These are phyloP conservation scores for Euzophera pinguis DNA, from an alignment of 2,888 invertebrate species.

Conservation along the genomic window DNA sequence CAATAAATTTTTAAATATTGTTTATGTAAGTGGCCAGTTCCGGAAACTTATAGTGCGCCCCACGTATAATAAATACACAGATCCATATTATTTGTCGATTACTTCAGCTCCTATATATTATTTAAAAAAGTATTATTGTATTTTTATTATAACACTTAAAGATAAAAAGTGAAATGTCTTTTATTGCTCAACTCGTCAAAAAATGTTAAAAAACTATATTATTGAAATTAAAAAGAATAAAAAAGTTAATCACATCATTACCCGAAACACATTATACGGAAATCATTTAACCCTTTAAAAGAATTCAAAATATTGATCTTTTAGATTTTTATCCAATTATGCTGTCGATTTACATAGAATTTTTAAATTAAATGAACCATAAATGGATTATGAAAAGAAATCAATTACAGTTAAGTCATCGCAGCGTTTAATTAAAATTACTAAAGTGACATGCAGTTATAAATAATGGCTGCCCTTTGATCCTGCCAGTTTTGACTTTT, in stretches of 20 bases:
- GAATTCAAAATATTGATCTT: conserved; percentile 4
- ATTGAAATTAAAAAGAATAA: neutral
- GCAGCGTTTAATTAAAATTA: conserved; percentile 5
- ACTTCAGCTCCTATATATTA: too few species aligned
- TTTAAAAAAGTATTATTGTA: too few species aligned
- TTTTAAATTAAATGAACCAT: conserved; percentile 4
- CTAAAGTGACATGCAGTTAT: conserved; percentile 5
- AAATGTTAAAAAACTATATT: neutral
- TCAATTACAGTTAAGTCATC: conserved; percentile 3
- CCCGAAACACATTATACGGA: neutral
- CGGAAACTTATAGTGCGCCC: too few species aligned
- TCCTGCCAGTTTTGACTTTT: conserved; percentile 2
- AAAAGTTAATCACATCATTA: conserved; percentile 1
- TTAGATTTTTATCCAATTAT: conserved; percentile 5
- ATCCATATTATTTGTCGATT: too few species aligned
- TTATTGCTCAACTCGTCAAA: neutral
- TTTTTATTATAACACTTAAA: too few species aligned
- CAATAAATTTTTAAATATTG: too few species aligned
- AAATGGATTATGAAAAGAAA: neutral
- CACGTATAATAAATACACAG: too few species aligned
- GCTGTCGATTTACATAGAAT: neutral
- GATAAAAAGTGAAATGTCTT: too few species aligned
- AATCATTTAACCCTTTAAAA: neutral
- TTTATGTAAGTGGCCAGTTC: too few species aligned
- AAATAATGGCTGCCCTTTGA: conserved; percentile 8